These are phyloP conservation scores for Myzus persicae DNA, from an alignment of 1,140 invertebrate species.

Conservation along the genomic window DNA sequence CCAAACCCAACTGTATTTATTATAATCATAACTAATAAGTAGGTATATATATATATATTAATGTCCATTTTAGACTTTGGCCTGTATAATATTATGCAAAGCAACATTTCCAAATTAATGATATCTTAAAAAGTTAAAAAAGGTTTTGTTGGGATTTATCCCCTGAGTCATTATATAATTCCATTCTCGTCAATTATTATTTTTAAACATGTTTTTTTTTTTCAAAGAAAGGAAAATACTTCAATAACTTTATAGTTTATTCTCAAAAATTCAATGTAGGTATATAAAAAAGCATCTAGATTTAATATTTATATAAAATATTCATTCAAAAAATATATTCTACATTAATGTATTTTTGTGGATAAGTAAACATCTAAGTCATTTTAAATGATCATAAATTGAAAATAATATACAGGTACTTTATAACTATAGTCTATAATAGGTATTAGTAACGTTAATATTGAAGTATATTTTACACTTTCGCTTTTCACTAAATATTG, in stretches of 20 bases:
- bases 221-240: background rate
- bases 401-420: background rate
- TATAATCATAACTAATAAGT: background rate
- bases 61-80: background rate
- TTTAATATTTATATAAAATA: background rate
- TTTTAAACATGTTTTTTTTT: background rate
- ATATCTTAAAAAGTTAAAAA: background rate
- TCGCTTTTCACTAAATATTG: background rate
- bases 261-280: background rate
- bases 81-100: background rate
- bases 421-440: background rate
- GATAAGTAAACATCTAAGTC: background rate
- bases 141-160: background rate
- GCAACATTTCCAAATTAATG: background rate
- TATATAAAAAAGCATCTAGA: background rate
- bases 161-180: background rate
- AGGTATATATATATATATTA: background rate
- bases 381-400: background rate
- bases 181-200: background rate
- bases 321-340: background rate
- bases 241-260: background rate
- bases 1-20: background rate
- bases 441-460: background rate
- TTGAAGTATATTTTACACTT: background rate
- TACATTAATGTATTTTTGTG: background rate